Evolutionary conservation across 1,140 invertebrate genomes (phyloP), one percentile per base, ranked within the genome.

Genomic region (Drosophila biarmipes): DNA sequence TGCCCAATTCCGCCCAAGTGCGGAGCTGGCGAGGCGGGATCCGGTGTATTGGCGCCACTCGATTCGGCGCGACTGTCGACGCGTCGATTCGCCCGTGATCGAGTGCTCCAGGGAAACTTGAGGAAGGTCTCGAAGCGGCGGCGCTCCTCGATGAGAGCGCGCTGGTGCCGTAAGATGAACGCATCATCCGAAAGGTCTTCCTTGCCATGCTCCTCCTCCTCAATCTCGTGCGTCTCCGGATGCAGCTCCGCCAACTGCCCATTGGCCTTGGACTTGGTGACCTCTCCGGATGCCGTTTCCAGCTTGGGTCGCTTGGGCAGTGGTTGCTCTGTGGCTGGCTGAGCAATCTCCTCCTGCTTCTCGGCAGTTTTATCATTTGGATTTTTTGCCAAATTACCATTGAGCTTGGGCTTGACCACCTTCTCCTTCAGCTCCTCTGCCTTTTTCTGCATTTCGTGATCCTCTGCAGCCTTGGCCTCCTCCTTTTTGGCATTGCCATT

Each of bases 101-200:
- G 93, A 35, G 93, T 93, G 55, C 93, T 93, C 74, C 93, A 91
- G n/a, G 94, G 94, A 78, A 95, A 92, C 85, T 96, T 95, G 4
- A 96, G 92, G 74, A 95, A 96, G 61, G 94, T 95, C 75, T 95
- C 94, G 86, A 97, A 97, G 52, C 96, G 95, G 80, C 95, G 96
- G 54, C 95, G 94, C 90, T 98, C 97, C 63, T 96, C 95, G n/a
- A 94, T 92, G 92, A 97, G 95, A 79, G 95, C 95, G 45, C 93
- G 93, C 40, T 96, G 94, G 90, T 98, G 97, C 19, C 96, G 93
- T 12, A 92, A 78, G 11, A 93, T 87, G 78, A 95, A 95, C 0
- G 94, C 93, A 72, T 96, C 96, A 73, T 97, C 96, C 11, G 95
- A 95, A 34, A 96, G 92, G 90, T 97, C 96, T 48, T 91, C 90